Evolutionary conservation across 2,888 invertebrate species (phyloP).

Genomic region (Platerodrilus igneus): DNA sequence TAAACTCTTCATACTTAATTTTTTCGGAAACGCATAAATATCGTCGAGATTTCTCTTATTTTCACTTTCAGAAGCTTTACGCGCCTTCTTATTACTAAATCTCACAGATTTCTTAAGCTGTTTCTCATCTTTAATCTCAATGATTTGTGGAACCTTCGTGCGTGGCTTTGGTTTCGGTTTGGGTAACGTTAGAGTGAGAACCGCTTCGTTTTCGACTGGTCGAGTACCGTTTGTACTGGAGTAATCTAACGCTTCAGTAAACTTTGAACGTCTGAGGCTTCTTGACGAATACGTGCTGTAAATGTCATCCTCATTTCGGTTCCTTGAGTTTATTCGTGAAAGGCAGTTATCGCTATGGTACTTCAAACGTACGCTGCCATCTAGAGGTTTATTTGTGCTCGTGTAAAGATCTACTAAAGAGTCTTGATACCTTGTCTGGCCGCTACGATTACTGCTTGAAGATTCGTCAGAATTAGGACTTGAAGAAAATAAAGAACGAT

Average conservation of each 20-base stretch:
- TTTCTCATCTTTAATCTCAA: conserved; percentile 32
- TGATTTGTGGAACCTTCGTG: conserved; percentile 32
- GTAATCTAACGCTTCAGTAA: too few species aligned
- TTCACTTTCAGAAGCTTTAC: conserved; percentile 27
- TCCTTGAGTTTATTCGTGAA: conserved; percentile 40
- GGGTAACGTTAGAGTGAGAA: too few species aligned
- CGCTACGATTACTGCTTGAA: background rate
- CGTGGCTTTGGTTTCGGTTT: conserved; percentile 39
- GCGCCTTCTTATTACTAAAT: conserved; percentile 40
- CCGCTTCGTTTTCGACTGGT: too few species aligned
- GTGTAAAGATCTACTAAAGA: conserved; percentile 36
- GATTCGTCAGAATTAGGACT: conserved; percentile 12
- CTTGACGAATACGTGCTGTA: conserved; percentile 11
- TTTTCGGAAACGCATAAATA: conserved; percentile 6
- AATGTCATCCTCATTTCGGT: conserved; percentile 28
- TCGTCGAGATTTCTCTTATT: background rate
- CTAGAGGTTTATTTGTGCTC: conserved; percentile 4
- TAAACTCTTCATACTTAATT: conserved; percentile 3
- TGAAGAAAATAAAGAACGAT: conserved; percentile 48
- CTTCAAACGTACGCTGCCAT: conserved; percentile 38
- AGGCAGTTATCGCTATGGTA: conserved; percentile 46
- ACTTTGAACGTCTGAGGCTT: too few species aligned
- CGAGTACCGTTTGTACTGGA: too few species aligned
- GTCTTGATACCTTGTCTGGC: conserved; percentile 35
- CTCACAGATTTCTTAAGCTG: conserved; percentile 44